A percentile compares a stretch with the other conserved stretches of the same genome.
Evolutionary conservation across 2,113 vertebrate genomes (phyloP).

Genomic region (Python bivittatus): DNA sequence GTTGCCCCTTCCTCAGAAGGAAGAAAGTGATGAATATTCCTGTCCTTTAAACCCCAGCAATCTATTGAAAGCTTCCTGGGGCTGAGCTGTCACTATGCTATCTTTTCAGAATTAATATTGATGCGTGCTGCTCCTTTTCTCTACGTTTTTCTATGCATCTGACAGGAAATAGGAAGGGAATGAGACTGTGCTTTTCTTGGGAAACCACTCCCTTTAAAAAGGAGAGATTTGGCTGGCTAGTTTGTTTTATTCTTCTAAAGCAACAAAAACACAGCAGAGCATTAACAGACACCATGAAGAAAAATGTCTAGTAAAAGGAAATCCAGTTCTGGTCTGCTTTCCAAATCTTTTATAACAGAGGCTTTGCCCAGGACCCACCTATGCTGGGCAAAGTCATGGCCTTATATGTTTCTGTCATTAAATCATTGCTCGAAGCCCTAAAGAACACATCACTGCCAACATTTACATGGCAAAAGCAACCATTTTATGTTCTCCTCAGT

Average conservation of each 20-base stretch:
- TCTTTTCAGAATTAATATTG: background rate
- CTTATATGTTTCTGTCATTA: slow-evolving; percentile 6
- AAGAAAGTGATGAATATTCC: background rate
- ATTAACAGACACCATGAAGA: slow-evolving; percentile 59
- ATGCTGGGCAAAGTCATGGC: background rate
- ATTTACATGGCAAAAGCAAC: background rate
- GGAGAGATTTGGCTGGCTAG: slow-evolving; percentile 71
- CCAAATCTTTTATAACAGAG: slow-evolving; percentile 11
- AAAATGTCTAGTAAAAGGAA: slow-evolving; percentile 72
- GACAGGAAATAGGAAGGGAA: slow-evolving; percentile 74
- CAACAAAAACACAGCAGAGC: slow-evolving; percentile 71
- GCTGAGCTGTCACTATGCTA: background rate
- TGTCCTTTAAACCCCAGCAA: background rate
- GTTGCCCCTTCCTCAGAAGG: slow-evolving; percentile 16
- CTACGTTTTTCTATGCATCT: slow-evolving; percentile 47
- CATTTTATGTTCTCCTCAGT: background rate
- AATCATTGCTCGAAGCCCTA: background rate
- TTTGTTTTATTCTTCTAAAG: slow-evolving; percentile 73
- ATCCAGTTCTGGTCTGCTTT: slow-evolving; percentile 35
- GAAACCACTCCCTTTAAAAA: slow-evolving; percentile 79
- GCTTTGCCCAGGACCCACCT: slow-evolving; percentile 1
- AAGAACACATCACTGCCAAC: background rate
- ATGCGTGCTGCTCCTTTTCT: slow-evolving; percentile 35
- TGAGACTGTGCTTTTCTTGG: slow-evolving; percentile 77
- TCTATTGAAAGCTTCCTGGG: slow-evolving; percentile 44